These are phyloP conservation scores for Megalurothrips usitatus DNA, from an alignment of 2,888 invertebrate genomes.

Conservation along the genomic window DNA sequence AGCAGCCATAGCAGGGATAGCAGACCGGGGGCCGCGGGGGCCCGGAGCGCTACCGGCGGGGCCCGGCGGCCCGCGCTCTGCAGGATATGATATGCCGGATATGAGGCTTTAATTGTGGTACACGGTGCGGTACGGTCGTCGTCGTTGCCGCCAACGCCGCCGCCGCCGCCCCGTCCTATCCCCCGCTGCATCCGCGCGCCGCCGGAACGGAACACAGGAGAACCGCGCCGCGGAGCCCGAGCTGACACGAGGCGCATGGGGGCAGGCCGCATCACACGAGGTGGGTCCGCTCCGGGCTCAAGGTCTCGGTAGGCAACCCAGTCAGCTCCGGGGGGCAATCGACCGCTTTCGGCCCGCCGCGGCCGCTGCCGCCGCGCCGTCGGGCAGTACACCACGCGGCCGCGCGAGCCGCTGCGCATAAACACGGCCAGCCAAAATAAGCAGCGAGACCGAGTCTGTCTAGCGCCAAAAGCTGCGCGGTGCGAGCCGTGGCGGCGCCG, in stretches of 20 bases:
- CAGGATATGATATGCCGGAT: background rate
- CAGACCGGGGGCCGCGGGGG: background rate
- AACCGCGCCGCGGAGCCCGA: no score
- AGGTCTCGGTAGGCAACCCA: no score
- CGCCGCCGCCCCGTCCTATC: background rate
- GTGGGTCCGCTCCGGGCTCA: no score
- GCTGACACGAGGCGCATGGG: no score
- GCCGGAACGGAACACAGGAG: background rate
- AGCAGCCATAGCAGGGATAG: background rate
- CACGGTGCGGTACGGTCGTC: background rate
- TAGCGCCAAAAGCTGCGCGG: no score
- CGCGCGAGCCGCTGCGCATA: background rate
- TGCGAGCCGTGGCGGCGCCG: no score
- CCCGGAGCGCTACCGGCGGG: background rate
- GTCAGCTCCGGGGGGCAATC: no score
- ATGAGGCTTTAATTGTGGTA: constrained; percentile 24
- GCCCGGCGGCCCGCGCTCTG: background rate
- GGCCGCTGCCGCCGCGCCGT: background rate
- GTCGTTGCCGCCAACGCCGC: background rate
- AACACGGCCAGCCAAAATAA: no score
- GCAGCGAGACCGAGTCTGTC: no score
- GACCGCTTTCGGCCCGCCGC: background rate
- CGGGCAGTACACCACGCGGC: no score
- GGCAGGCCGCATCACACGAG: no score
- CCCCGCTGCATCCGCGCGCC: background rate